Evolutionary conservation across 2,797 vertebrate genomes (phyloP).

Genomic region (Mallotus villosus): DNA sequence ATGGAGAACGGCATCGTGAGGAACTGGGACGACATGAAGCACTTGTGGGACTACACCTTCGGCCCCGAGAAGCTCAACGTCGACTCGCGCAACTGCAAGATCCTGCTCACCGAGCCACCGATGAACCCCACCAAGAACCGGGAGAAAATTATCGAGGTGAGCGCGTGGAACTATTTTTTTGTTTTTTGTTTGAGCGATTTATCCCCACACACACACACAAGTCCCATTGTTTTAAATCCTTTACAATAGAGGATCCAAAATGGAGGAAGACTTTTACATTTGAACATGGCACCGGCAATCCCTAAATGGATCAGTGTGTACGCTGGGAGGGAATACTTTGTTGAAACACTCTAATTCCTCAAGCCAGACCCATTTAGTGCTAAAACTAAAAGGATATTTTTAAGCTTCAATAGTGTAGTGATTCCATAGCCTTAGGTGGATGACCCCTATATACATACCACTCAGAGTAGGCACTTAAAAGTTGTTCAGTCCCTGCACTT

Average conservation of each 20-base stretch:
- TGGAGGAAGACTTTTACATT: too few relatives aligned
- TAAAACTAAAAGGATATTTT: background rate
- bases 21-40: slow-evolving; percentile 93
- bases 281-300: too few relatives aligned
- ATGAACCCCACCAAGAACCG: slow-evolving; percentile 92
- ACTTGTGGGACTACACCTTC: slow-evolving; percentile 91
- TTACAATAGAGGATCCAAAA: too few relatives aligned
- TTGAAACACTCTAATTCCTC: background rate
- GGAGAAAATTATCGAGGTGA: slow-evolving; percentile 88
- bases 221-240: too few relatives aligned
- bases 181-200: too few relatives aligned
- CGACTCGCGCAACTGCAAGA: slow-evolving; percentile 88
- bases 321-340: background rate
- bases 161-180: background rate
- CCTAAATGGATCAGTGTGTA: background rate
- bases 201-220: too few relatives aligned
- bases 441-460: too few relatives aligned
- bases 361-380: too few relatives aligned
- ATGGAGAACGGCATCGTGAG: slow-evolving; percentile 92
- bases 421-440: background rate
- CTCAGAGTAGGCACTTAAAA: too few relatives aligned
- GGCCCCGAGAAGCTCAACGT: slow-evolving; percentile 90
- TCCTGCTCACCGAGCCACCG: slow-evolving; percentile 88
- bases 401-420: background rate
- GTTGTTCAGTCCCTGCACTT: too few relatives aligned